These are phyloP conservation scores for Heteromormyrus szaboi DNA, from an alignment of 2,797 vertebrate genomes.

Conservation along the genomic window DNA sequence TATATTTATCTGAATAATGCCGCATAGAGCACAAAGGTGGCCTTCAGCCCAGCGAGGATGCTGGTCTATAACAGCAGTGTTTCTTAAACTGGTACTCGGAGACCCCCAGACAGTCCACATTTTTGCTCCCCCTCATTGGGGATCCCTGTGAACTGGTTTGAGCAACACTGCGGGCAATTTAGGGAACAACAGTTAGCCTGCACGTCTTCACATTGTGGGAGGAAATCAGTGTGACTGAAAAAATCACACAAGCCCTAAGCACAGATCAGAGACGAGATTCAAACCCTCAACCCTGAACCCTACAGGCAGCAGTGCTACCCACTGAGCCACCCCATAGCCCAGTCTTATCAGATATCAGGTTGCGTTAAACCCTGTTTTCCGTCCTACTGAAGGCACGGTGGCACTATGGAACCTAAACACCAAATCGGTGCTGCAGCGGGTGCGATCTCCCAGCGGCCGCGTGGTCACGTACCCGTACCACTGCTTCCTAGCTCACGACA, in stretches of 20 bases:
- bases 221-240: not conserved
- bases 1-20: not conserved
- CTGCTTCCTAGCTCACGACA: conserved; percentile 79
- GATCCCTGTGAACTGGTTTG: not conserved
- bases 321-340: not conserved
- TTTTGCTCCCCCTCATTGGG: not conserved
- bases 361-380: not conserved
- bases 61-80: not conserved
- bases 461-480: conserved; percentile 75
- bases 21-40: not conserved
- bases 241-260: not conserved
- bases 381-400: conserved; percentile 64
- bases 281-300: not conserved
- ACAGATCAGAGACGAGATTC: not conserved
- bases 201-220: not conserved
- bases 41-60: not conserved
- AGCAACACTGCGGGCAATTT: not conserved
- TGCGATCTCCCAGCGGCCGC: conserved; percentile 60
- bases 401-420: conserved; percentile 83
- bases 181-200: not conserved
- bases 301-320: not conserved
- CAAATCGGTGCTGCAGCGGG: conserved; percentile 69
- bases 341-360: not conserved
- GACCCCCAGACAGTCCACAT: not conserved
- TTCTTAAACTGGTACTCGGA: not conserved